phyloP scores from a whole-genome alignment of 1,140 invertebrate genomes.

The Drosophila simulans region DNA sequence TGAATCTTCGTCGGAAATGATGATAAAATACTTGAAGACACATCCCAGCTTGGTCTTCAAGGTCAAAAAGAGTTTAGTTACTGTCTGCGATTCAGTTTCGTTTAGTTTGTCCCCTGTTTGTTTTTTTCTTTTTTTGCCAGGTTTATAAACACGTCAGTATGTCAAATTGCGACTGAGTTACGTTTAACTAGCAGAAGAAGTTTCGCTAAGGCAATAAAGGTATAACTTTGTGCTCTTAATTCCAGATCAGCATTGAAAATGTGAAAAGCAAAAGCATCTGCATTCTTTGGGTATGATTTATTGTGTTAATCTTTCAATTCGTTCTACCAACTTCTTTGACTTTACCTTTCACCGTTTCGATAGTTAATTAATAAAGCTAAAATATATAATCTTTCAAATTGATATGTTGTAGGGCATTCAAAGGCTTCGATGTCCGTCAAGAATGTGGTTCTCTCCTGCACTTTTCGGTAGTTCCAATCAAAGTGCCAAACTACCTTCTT shows the following conservation, averaged over 20 bases:
- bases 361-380: too few species aligned
- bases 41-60: conserved; percentile 59
- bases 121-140: conserved; percentile 30
- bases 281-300: too few species aligned
- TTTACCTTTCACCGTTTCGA: background rate
- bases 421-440: background rate
- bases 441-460: conserved; percentile 1
- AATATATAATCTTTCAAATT: too few species aligned
- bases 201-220: background rate
- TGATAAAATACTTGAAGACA: conserved; percentile 64
- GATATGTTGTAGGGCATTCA: conserved; percentile 2
- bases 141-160: conserved; percentile 74
- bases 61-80: conserved; percentile 64
- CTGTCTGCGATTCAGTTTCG: conserved; percentile 28
- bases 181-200: conserved; percentile 37
- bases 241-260: background rate
- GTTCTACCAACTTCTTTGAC: too few species aligned
- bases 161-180: conserved; percentile 75
- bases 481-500: conserved; percentile 70
- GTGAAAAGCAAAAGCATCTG: too few species aligned
- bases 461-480: conserved; percentile 71
- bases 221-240: background rate
- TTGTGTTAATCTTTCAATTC: too few species aligned
- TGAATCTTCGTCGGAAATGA: conserved; percentile 75
- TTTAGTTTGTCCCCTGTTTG: conserved; percentile 1